A percentile compares a stretch with the other conserved stretches of the same genome.
Conservation (phyloP, 2,113 vertebrate species). For the Gymnogyps californianus region DNA sequence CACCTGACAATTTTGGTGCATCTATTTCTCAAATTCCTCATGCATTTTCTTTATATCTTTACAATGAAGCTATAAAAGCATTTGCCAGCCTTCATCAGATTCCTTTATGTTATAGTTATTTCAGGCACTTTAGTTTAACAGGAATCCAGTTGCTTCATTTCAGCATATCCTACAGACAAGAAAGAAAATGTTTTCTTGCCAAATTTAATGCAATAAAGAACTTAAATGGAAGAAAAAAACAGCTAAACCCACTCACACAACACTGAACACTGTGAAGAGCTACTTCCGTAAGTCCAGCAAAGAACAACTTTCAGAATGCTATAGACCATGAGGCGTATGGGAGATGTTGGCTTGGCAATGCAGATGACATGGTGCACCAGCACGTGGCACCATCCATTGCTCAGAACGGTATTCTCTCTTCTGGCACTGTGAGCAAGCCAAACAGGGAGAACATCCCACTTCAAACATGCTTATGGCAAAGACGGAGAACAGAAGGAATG, state of each 20-base stretch:
- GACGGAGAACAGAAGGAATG: neutral
- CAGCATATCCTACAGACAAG: neutral
- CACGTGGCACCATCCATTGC: neutral
- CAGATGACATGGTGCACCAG: neutral
- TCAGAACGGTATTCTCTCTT: neutral
- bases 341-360: too few species aligned
- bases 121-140: neutral
- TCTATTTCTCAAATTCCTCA: neutral
- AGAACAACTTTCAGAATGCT: neutral
- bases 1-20: neutral
- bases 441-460: neutral
- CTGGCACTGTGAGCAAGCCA: neutral
- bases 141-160: neutral
- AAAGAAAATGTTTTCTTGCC: neutral
- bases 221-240: neutral
- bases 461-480: neutral
- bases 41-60: neutral
- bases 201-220: neutral
- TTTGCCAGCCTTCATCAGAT: neutral
- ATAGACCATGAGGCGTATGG: neutral
- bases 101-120: neutral
- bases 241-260: neutral
- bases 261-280: neutral
- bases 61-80: neutral
- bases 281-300: neutral